A percentile compares a stretch with the other conserved stretches of the same genome.
Evolutionary conservation across 2,888 invertebrate species (phyloP).

Genomic region (Baccha elongata): DNA sequence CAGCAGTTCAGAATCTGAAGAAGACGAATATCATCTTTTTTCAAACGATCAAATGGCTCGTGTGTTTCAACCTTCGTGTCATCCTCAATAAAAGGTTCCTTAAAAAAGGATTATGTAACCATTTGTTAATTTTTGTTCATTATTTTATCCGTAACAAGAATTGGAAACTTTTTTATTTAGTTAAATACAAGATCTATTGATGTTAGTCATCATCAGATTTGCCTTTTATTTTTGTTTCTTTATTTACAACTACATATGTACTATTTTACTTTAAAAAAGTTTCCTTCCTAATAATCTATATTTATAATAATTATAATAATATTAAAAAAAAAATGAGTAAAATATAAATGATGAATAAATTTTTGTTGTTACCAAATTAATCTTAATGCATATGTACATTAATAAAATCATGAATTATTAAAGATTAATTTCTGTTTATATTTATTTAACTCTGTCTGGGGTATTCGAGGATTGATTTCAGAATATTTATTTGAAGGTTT

Average conservation of each 20-base stretch:
- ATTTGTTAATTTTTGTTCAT: constrained; percentile 11
- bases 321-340: neutral
- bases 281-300: neutral
- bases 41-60: constrained; percentile 62
- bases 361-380: constrained; percentile 39
- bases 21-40: constrained; percentile 51
- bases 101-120: neutral
- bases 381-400: constrained; percentile 42
- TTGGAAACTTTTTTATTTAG: constrained; percentile 37
- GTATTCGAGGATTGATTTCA: too few species aligned
- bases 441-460: too few species aligned
- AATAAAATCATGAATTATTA: constrained; percentile 31
- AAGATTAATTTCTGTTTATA: constrained; percentile 10
- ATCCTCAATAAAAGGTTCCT: constrained; percentile 48
- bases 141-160: constrained; percentile 17
- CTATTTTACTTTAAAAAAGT: constrained; percentile 11
- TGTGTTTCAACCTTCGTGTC: constrained; percentile 59
- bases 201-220: constrained; percentile 10
- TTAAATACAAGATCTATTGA: constrained; percentile 28
- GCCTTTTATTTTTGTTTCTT: neutral
- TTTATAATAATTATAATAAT: neutral
- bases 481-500: too few species aligned
- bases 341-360: neutral
- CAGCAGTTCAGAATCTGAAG: constrained; percentile 63
- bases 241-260: neutral